These are phyloP conservation scores for Pao palembangensis DNA, from an alignment of 2,113 vertebrate species.

Conservation along the genomic window DNA sequence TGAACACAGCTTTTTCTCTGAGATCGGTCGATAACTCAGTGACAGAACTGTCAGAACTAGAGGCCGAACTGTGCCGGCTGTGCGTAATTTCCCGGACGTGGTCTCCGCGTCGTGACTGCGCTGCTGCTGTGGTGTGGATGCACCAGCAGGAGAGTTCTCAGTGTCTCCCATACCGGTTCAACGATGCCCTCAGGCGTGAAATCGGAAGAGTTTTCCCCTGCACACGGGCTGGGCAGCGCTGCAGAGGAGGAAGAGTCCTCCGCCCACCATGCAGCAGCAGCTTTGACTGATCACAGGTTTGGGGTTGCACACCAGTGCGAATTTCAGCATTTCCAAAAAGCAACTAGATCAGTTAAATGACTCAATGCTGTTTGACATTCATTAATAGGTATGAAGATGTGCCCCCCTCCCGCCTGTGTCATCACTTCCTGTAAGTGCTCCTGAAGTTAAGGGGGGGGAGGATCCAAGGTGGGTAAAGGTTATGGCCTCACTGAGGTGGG, in stretches of 20 bases:
- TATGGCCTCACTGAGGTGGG: conserved; percentile 10
- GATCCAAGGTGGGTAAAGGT: conserved; percentile 21
- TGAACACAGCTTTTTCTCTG: background rate
- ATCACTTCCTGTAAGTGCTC: too few species aligned
- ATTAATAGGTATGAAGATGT: too few species aligned
- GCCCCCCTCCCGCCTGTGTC: too few species aligned
- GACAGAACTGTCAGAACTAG: conserved; percentile 1
- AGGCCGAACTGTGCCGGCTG: conserved; percentile 31
- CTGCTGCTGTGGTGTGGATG: conserved; percentile 39
- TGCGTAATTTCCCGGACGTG: conserved; percentile 55
- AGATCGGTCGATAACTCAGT: conserved; percentile 20
- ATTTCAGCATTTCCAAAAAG: too few species aligned
- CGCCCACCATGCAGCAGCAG: too few species aligned
- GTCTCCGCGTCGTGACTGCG: conserved; percentile 50
- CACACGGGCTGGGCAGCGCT: conserved; percentile 27
- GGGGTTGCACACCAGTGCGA: too few species aligned
- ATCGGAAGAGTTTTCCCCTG: conserved; percentile 45
- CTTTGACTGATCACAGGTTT: too few species aligned
- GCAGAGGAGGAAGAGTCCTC: conserved; percentile 1
- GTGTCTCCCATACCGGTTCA: too few species aligned
- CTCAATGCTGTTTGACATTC: too few species aligned
- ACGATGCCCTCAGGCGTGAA: conserved; percentile 48
- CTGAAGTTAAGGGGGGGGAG: too few species aligned
- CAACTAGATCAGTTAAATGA: too few species aligned
- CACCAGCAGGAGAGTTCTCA: too few species aligned